Conservation (phyloP, 1,140 invertebrate genomes). For the Phymorhynchus buccinoides region DNA sequence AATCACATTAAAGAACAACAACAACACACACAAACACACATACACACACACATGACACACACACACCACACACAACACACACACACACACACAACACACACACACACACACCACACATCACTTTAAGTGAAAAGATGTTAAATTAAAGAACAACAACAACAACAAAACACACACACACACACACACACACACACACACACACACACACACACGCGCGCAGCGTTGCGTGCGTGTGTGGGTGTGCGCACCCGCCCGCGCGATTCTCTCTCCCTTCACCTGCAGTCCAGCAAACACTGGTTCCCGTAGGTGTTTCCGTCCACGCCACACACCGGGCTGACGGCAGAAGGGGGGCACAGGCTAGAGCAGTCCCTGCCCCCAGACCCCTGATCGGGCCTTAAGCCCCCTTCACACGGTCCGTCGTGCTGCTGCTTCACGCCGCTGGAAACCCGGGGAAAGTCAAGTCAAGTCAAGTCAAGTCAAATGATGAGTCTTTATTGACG, state of each 20-base stretch:
- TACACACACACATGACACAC: neutral
- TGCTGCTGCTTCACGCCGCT: constrained; percentile 21
- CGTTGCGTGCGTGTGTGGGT: neutral
- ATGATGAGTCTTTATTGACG: no score
- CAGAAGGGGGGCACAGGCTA: constrained; percentile 36
- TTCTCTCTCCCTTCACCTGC: constrained; percentile 35
- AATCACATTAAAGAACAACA: no score
- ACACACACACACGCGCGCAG: neutral
- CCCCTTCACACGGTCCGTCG: neutral
- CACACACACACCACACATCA: neutral
- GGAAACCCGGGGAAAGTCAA: no score
- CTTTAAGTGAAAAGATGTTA: no score
- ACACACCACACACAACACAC: neutral
- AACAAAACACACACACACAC: neutral
- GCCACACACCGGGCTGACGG: constrained; percentile 40
- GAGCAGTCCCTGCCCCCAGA: neutral
- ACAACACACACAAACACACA: constrained; percentile 10
- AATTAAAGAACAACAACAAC: neutral
- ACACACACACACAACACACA: neutral
- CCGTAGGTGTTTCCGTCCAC: constrained; percentile 45
- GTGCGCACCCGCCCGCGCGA: no score
- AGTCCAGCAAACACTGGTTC: constrained; percentile 75
- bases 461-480: no score
- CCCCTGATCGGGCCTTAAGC: neutral
- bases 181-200: no score